Evolutionary conservation across 2,888 invertebrate genomes (phyloP), one percentile per base, ranked within the genome.

Genomic region (Drosophila stalkeri): DNA sequence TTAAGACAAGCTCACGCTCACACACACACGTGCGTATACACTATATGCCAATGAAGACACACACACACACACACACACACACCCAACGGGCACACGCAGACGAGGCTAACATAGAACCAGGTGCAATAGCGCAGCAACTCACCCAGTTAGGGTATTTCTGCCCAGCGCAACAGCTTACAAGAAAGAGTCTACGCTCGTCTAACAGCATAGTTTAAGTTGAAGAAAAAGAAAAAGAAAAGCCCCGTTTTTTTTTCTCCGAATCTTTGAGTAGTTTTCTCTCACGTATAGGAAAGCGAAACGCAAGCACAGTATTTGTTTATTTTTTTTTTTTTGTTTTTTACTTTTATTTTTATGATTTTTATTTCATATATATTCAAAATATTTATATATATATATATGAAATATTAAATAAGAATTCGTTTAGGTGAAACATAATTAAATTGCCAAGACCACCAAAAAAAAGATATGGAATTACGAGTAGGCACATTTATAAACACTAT

Each of bases 231-330:
- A 43, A 23, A 31, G 18, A 12, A 51, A 37, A 8, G 8, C 16
- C 9, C 27, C 9, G 27, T 27, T 27, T 33, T 18, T 55, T 81
- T 47, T 12, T 23, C 37, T 9, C 14, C 54, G 64, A 86, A 81
- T 77, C 71, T 77, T 51, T 75, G 70, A 80, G 55, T 70, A 56
- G 60, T 75, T 59, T 69, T 67, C 60, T 64, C 64, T 46, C 46
- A 43, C 9, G 43, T 18, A 43, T 43, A 43, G 18, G 18, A 61
- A 61, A 33, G 64, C 71, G 65, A 62, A 54, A 66, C 68, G 67
- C 73, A 80, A 74, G 77, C 86, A 77, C 88, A 85, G 84, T 85
- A 85, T 84, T 82, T 73, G 75, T 51, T 68, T 75, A 74, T 47
- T 66, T 81, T 83, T 46, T 62, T 65, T 71, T 70, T 73, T 54